phyloP scores from a whole-genome alignment of 1,140 invertebrate genomes.

The Dinoponera quadriceps region DNA sequence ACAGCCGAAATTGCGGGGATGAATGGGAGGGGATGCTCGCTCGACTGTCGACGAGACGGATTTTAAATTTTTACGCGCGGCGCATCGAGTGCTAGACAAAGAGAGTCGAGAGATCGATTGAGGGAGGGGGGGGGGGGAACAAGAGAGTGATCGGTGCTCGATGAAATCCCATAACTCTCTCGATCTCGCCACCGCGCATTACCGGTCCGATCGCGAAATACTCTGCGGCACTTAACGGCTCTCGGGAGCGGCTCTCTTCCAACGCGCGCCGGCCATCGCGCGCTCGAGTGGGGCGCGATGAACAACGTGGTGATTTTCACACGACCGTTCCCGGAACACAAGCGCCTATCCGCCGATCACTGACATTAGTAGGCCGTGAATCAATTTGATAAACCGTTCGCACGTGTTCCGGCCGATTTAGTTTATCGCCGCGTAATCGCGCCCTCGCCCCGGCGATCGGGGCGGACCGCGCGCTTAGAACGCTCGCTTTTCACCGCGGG shows the following conservation, averaged over 20 bases:
- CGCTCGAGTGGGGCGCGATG: conserved; percentile 33
- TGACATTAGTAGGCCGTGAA: conserved; percentile 62
- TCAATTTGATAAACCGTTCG: conserved; percentile 64
- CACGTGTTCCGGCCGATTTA: conserved; percentile 60
- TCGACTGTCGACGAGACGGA: not conserved
- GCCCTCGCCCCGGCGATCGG: conserved; percentile 20
- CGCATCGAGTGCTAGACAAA: too few species aligned
- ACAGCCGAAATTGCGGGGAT: not conserved
- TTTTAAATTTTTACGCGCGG: conserved; percentile 11
- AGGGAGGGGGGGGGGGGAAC: too few species aligned
- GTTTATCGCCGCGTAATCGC: conserved; percentile 57
- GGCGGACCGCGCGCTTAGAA: not conserved
- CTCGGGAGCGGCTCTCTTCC: conserved; percentile 5
- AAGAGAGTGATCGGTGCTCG: not conserved
- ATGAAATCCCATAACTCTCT: not conserved
- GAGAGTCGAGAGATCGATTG: too few species aligned
- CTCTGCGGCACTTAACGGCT: conserved; percentile 34
- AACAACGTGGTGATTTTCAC: conserved; percentile 57
- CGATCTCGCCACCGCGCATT: conserved; percentile 17
- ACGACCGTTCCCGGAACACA: conserved; percentile 55
- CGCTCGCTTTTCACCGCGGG: conserved; percentile 33
- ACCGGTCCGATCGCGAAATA: conserved; percentile 29
- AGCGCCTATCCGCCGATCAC: conserved; percentile 57
- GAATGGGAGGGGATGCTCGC: too few species aligned
- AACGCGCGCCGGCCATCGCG: not conserved